Conservation (phyloP, 1,140 invertebrate genomes). For the Popillia japonica region DNA sequence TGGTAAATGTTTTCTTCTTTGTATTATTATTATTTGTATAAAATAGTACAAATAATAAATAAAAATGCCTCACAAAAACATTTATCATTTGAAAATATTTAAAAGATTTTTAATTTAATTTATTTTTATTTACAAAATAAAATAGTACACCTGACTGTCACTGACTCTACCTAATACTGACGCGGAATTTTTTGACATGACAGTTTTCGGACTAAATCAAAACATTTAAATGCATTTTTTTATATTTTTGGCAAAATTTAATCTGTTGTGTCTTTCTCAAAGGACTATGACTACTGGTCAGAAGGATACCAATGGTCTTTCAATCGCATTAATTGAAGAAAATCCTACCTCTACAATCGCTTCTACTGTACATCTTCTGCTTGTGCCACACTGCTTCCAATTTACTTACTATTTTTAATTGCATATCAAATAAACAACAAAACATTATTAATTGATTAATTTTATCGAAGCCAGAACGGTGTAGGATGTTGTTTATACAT, state of each 20-base stretch:
- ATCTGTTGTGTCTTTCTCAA: slow-evolving; percentile 49
- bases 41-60: no score
- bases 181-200: not conserved
- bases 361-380: slow-evolving; percentile 41
- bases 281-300: slow-evolving; percentile 49
- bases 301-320: slow-evolving; percentile 48
- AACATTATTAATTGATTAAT: not conserved
- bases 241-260: slow-evolving; percentile 35
- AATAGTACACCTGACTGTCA: slow-evolving; percentile 47
- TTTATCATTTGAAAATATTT: not conserved
- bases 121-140: slow-evolving; percentile 39
- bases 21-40: no score
- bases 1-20: not conserved
- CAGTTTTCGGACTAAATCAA: not conserved
- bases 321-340: slow-evolving; percentile 49
- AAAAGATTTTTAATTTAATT: not conserved
- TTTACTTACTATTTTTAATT: slow-evolving; percentile 25
- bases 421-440: not conserved
- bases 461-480: slow-evolving; percentile 19
- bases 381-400: slow-evolving; percentile 38
- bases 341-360: slow-evolving; percentile 39
- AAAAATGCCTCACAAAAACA: no score
- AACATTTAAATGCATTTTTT: not conserved
- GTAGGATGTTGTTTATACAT: slow-evolving; percentile 36
- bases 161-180: not conserved